phyloP scores from a whole-genome alignment of 2,797 vertebrate genomes.

The Dryobates pubescens region DNA sequence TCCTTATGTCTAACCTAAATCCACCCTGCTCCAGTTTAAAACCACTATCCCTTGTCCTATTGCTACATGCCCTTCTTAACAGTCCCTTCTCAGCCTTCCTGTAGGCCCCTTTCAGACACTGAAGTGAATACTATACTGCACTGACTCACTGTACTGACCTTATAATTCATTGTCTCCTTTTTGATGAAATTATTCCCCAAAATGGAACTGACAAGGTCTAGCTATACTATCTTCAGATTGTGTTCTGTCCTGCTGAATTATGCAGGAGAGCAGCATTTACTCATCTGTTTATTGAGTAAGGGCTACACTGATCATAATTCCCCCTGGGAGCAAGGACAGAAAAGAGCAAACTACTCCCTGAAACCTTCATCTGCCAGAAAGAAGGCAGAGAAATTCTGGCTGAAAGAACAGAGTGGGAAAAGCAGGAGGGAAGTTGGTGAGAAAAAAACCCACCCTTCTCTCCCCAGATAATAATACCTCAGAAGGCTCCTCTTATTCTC shows the following conservation, averaged over 20 bases:
- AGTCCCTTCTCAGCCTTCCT: too few relatives aligned
- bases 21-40: too few relatives aligned
- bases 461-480: neutral
- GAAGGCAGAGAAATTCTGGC: neutral
- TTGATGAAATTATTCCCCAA: neutral
- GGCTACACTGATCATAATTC: neutral
- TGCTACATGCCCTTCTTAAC: too few relatives aligned
- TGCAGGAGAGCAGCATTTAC: neutral
- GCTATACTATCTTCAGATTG: neutral
- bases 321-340: neutral
- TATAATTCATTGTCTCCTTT: neutral
- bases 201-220: neutral
- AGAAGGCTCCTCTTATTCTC: neutral
- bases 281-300: neutral
- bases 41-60: too few relatives aligned
- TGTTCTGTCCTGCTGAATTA: neutral
- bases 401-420: neutral
- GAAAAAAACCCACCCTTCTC: neutral
- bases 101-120: too few relatives aligned
- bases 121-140: neutral
- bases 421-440: rapidly evolving
- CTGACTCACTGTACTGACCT: neutral
- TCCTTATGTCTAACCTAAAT: too few relatives aligned
- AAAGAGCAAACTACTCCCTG: neutral
- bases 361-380: neutral